Percentiles rank a stretch among this genome's conserved stretches.
These are phyloP conservation scores for Nipponia nippon DNA, from an alignment of 2,113 vertebrate genomes.

Conservation along the genomic window DNA sequence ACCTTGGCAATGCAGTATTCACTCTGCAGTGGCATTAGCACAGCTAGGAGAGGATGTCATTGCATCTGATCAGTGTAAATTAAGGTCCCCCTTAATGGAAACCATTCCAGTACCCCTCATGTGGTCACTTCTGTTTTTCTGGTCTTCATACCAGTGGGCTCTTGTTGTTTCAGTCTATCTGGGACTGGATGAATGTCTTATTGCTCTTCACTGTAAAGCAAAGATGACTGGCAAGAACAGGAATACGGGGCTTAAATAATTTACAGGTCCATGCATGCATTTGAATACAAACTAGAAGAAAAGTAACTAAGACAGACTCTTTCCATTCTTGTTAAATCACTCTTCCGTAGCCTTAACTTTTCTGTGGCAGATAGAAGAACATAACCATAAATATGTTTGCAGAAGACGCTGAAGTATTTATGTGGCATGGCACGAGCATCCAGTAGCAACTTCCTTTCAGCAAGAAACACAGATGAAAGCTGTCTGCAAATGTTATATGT, in stretches of 20 bases:
- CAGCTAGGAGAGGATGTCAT: not conserved
- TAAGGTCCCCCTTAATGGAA: not conserved
- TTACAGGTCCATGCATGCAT: not conserved
- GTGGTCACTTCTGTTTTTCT: not conserved
- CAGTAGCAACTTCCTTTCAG: not conserved
- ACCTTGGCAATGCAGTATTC: not conserved
- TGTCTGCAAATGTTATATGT: not conserved
- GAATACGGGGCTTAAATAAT: not conserved
- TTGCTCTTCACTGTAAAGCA: not conserved
- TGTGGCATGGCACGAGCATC: rapidly evolving
- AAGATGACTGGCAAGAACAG: not conserved
- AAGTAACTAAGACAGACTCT: not conserved
- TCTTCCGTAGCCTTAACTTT: not conserved
- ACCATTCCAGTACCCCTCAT: not conserved
- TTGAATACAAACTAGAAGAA: not conserved
- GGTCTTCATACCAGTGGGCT: not conserved
- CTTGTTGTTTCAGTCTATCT: not conserved
- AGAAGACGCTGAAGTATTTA: not conserved
- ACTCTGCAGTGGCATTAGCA: not conserved
- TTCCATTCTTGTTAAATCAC: not conserved
- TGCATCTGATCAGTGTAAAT: not conserved
- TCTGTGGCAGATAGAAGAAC: conserved; percentile 6
- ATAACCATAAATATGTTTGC: not conserved
- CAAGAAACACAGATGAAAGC: not conserved
- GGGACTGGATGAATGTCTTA: not conserved